phyloP scores from a whole-genome alignment of 1,140 invertebrate genomes.

The Atopsyche davidsoni region DNA sequence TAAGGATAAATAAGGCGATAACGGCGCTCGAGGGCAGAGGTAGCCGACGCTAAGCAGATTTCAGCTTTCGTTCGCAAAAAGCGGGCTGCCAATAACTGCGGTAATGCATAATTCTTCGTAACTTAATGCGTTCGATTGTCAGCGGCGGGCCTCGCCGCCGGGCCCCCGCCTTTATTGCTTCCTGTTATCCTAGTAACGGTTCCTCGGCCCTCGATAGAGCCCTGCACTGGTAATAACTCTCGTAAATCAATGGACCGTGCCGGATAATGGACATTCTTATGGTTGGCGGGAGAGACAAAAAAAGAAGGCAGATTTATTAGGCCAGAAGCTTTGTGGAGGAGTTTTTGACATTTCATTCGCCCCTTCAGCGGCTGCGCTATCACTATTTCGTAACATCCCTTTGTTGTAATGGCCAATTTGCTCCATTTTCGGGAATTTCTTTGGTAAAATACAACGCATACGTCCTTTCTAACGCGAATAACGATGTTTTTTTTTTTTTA shows the following conservation, averaged over 20 bases:
- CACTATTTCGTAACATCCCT: no score
- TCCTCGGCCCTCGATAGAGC: constrained; percentile 30
- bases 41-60: no score
- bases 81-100: no score
- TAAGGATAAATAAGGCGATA: no score
- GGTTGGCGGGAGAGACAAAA: constrained; percentile 36
- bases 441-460: no score
- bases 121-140: constrained; percentile 17
- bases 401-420: no score
- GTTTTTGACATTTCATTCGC: constrained; percentile 24
- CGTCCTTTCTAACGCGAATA: no score
- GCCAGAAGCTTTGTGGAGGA: constrained; percentile 22
- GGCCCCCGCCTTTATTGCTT: constrained; percentile 42
- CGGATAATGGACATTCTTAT: constrained; percentile 46
- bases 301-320: constrained; percentile 31
- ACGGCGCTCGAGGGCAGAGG: no score
- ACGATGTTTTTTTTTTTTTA: no score
- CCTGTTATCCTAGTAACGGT: constrained; percentile 40
- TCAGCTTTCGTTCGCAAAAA: no score
- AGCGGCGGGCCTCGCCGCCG: constrained; percentile 11
- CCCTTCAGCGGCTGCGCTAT: no score
- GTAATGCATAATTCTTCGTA: constrained; percentile 10
- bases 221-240: constrained; percentile 33
- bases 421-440: no score
- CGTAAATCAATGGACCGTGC: constrained; percentile 46